A percentile compares a stretch with the other conserved stretches of the same genome.
Evolutionary conservation across 2,113 vertebrate genomes (phyloP).

Genomic region (Pterocles orientalis): DNA sequence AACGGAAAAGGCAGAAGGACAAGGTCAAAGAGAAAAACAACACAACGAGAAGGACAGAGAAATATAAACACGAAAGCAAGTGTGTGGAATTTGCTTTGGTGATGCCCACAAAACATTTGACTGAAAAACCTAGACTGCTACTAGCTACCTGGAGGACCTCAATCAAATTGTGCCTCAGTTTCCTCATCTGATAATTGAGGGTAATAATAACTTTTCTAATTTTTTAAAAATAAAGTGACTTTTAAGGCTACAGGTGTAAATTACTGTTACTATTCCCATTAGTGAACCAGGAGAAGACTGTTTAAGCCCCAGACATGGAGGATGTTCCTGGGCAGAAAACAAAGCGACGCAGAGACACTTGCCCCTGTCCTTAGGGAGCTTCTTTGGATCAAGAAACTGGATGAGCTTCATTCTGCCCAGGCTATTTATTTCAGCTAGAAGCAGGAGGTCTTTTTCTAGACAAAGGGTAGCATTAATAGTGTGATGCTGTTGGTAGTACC

Average conservation of each 20-base stretch:
- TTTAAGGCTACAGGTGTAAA: neutral
- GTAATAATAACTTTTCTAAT: neutral
- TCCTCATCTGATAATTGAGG: neutral
- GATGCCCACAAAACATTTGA: neutral
- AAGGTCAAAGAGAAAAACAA: neutral
- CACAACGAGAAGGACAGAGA: neutral
- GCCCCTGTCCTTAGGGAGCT: neutral
- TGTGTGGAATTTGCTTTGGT: neutral
- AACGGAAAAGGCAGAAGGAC: neutral
- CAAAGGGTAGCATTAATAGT: accelerated
- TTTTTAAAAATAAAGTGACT: neutral
- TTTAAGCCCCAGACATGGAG: neutral
- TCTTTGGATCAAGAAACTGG: neutral
- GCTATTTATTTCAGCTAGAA: neutral
- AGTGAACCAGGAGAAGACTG: neutral
- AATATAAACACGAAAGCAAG: neutral
- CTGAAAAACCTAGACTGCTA: neutral
- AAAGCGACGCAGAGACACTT: neutral
- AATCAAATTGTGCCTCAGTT: neutral
- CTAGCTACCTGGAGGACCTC: neutral
- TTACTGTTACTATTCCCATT: neutral
- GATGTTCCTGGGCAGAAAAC: neutral
- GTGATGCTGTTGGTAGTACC: neutral
- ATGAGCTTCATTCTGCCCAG: neutral
- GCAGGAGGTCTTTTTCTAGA: neutral